Evolutionary conservation across 2,113 vertebrate species (phyloP), one percentile per base, ranked within the genome.

Genomic region (Nettapus auritus): DNA sequence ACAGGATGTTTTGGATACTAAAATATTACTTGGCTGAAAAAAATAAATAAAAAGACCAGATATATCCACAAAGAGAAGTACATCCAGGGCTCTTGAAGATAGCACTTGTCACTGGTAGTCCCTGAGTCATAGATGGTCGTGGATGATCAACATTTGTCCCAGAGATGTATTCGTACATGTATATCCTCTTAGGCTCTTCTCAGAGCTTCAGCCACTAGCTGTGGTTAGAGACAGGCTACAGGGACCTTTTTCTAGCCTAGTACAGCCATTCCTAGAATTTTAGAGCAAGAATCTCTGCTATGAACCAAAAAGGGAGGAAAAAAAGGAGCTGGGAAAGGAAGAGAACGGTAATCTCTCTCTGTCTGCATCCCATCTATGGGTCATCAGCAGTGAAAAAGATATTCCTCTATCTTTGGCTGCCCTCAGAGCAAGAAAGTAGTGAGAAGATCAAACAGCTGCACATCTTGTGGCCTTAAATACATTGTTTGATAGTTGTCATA

Each of bases 121-220:
- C 66, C 21, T 3, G 1, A 40, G 3, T 18, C 8, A 33, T 16
- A 26, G 31, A 13, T 26, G n/a, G n/a, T 17, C 13, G 62, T 5
- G 28, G 46, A 62, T 44, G 64, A 33, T 70, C 46, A 6, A 31
- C 16, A 46, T 3, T 55, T 13, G 2, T 5, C 11, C 28, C 55
- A 2, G 25, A 34, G 59, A 16, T 4, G 12, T 7, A 18, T 18
- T 2, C 7, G 36, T 8, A 18, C 40, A 3, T 1, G 1, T 29
- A 44, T 75, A 33, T 26, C 23, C 31, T 59, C 33, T 29, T 13
- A 5, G 17, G 9, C 53, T 23, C 36, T 33, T 11, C 22, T 16
- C 48, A 20, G n/a, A 23, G 19, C n/a, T 46, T 53, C 12, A 15
- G 33, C 78, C 11, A 7, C 50, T 13, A 19, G 26, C 74, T 42